phyloP scores from a whole-genome alignment of 53 echinoderm and acorn worm genomes.

The Holothuria scabra region DNA sequence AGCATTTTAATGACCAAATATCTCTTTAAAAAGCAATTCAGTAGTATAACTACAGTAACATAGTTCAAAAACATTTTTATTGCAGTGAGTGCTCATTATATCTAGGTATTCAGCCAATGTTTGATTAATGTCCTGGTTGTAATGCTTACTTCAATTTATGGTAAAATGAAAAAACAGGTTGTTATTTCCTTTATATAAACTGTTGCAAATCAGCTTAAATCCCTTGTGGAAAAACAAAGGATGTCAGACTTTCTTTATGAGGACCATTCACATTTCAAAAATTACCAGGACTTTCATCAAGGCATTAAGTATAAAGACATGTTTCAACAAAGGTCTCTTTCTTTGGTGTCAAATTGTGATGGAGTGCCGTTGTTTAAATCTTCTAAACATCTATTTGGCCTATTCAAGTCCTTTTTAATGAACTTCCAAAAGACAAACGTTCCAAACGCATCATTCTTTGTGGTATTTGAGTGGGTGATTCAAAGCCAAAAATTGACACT shows the following conservation, averaged over 20 bases:
- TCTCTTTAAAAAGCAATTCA: neutral
- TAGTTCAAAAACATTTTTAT: conserved; percentile 33
- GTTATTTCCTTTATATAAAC: neutral
- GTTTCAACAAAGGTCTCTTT: conserved; percentile 3
- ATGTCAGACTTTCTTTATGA: neutral
- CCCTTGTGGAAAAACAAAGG: neutral
- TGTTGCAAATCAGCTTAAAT: conserved; percentile 30
- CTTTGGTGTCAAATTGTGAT: too few species aligned
- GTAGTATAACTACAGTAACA: neutral
- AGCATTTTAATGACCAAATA: conserved; percentile 16
- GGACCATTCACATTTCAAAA: too few species aligned
- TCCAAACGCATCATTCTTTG: conserved; percentile 48
- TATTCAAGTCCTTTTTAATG: too few species aligned
- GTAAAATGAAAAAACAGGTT: neutral
- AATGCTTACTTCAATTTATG: neutral
- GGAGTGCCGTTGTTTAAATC: too few species aligned
- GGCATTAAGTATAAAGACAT: conserved; percentile 9
- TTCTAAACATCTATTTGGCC: too few species aligned
- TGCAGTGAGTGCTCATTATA: neutral
- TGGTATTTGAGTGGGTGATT: conserved; percentile 62
- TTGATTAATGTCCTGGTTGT: conserved; percentile 23
- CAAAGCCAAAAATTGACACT: conserved; percentile 48
- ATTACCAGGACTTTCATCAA: conserved; percentile 9
- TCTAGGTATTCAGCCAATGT: neutral
- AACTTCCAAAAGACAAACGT: conserved; percentile 41